These are phyloP conservation scores for Anarsia innoxiella DNA, from an alignment of 2,888 invertebrate genomes.

Conservation along the genomic window DNA sequence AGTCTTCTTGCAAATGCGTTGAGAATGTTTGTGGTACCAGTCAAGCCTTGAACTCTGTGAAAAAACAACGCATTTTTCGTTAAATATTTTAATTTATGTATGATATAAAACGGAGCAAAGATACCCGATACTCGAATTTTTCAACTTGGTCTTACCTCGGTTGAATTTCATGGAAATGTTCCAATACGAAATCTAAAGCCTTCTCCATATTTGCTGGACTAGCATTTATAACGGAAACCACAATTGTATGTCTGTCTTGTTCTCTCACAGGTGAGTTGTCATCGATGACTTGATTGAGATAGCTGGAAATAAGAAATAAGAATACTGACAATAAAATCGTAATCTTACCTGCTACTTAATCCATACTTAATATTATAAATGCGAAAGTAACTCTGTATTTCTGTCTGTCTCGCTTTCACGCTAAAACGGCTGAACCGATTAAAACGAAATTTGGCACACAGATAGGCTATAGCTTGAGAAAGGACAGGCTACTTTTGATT, in stretches of 20 bases:
- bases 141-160: constrained; percentile 36
- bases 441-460: too few relatives aligned
- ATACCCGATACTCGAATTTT: too few relatives aligned
- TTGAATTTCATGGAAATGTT: constrained; percentile 54
- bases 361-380: too few relatives aligned
- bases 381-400: too few relatives aligned
- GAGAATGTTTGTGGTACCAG: constrained; percentile 63
- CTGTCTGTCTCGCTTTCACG: too few relatives aligned
- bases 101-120: too few relatives aligned
- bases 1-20: constrained; percentile 54
- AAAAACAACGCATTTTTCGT: constrained; percentile 1
- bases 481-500: too few relatives aligned
- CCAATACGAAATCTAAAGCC: constrained; percentile 59
- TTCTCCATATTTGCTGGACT: constrained; percentile 52
- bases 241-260: constrained; percentile 55
- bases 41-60: constrained; percentile 58
- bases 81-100: background rate
- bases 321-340: too few relatives aligned
- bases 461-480: too few relatives aligned
- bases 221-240: constrained; percentile 57
- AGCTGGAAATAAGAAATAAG: constrained; percentile 44
- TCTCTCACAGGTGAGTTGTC: constrained; percentile 47
- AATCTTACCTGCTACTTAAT: too few relatives aligned
- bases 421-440: too few relatives aligned
- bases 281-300: constrained; percentile 48